Base-by-base conservation (phyloP, 2,888 invertebrate genomes). In the Smittia aterrima region DNA sequence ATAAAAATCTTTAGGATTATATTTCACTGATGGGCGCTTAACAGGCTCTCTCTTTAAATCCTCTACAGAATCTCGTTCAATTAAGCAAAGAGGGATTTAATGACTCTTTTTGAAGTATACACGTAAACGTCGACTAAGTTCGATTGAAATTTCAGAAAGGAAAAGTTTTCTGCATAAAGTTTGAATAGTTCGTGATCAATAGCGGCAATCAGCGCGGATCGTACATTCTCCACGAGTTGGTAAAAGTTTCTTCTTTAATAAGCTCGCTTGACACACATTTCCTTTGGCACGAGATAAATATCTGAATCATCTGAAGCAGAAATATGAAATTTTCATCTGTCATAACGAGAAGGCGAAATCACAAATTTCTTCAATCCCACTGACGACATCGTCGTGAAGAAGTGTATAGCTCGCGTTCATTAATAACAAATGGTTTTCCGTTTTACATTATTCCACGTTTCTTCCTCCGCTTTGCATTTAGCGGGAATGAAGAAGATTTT, bases 391-490 rank as follows among this genome's bases (percentile, higher is more conserved):
- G 20, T 22, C 58, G 58, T 18, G 9, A 22, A 58, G 4, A 18
- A n/a, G 58, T 16, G 47, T 47, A 47, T 47, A 58, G 18, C 18
- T 6, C 4, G 9, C 58, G 18, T 58, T 22, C 22, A 58, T 58
- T 58, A 20, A 58, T 58, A 58, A 22, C 58, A 58, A 58, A 58
- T 58, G 58, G 58, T 20, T 58, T 58, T 58, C 58, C 58, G 58
- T 58, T 58, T 58, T 58, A n/a, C 47, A 47, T 47, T n/a, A 47
- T 58, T 58, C 58, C 32, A 32, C 32, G 32, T 32, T 32, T 32
- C 32, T 58, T n/a, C 18, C 20, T 58, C n/a, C 58, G 20, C 18
- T 18, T 11, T 18, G 3, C 58, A 58, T 22, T 58, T 20, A 16
- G 32, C 58, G 18, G 3, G 18, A 47, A 13, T 9, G n/a, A n/a